phyloP scores from a whole-genome alignment of 2,888 invertebrate genomes.

The Drosophila tripunctata region DNA sequence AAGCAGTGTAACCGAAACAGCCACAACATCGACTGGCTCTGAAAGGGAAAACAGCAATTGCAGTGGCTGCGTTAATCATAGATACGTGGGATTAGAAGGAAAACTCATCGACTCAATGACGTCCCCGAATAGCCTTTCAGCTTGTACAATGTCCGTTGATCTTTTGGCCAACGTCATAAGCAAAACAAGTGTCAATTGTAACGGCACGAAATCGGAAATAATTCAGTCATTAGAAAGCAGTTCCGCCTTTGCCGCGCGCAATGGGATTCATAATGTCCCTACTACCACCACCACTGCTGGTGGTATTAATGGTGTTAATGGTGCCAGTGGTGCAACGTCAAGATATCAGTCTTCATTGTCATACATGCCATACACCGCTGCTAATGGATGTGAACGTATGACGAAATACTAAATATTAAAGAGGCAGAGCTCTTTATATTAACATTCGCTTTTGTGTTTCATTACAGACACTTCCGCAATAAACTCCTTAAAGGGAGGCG shows the following conservation, averaged over 20 bases:
- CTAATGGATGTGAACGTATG: conserved; percentile 54
- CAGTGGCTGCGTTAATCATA: conserved; percentile 47
- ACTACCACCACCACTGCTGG: background rate
- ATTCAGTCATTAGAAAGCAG: conserved; percentile 11
- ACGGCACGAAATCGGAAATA: background rate
- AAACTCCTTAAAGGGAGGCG: conserved; percentile 26
- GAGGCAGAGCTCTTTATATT: no score
- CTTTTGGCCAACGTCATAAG: conserved; percentile 51
- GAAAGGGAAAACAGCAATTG: conserved; percentile 57
- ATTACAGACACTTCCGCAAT: conserved; percentile 35
- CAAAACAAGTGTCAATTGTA: conserved; percentile 44
- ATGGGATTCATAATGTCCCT: background rate
- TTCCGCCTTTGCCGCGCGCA: background rate
- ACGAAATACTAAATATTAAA: no score
- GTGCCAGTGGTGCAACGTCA: conserved; percentile 3
- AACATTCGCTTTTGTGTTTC: background rate
- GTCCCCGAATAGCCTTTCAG: conserved; percentile 23
- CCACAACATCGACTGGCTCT: conserved; percentile 32
- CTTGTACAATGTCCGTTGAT: conserved; percentile 37
- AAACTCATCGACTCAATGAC: conserved; percentile 16
- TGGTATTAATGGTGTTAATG: no score
- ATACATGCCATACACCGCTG: conserved; percentile 41
- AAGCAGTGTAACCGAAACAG: conserved; percentile 22
- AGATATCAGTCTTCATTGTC: conserved; percentile 46
- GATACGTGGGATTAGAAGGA: conserved; percentile 16